Evolutionary conservation across 2,113 vertebrate genomes (phyloP), one percentile per base, ranked within the genome.

Genomic region (Boulengerochromis microlepis): DNA sequence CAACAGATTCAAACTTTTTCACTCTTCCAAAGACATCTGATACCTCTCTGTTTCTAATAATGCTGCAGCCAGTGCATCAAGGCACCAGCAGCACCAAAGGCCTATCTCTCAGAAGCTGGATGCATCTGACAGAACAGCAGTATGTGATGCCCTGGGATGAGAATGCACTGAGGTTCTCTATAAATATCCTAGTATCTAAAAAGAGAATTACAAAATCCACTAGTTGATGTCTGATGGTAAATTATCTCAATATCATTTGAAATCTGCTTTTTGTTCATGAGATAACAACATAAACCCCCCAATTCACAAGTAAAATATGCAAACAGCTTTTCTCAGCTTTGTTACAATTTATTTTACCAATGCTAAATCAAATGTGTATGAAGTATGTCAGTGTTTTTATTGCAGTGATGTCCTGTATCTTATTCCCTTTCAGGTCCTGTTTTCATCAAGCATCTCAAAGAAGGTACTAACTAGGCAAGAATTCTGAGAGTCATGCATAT

Each of bases 381-480:
- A 78, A 78, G 24, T 12, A 19, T 4, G 71, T 78, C 42, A 78
- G 42, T 8, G 0, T 50, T 50, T 1, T 78, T 78, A 78, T 50
- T 31, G 24, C 42, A 50, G 42, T 8, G 71, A 50, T 78, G 26
- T 78, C 16, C 2, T 50, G 42, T 31, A 78, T 31, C 42, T 78
- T 50, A 12, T 13, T 50, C 26, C 26, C 26, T 78, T 78, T 78
- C 71, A 5, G 42, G 71, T 78, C 71, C 42, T 78, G 42, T 78
- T 78, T 78, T 31, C 71, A 78, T 78, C 71, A 78, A 78, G 71
- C 10, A 78, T 78, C 71, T 78, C 16, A 2, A 50, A 78, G 71
- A 78, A 80, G 29, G 31, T 54, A 52, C 31, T 80, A 53, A 53
- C 12, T 54, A 80, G 76, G 76, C 50, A 53, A 5, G 6, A 31